Base-by-base conservation (phyloP, 2,113 vertebrate species). In the Falcunculus frontatus region DNA sequence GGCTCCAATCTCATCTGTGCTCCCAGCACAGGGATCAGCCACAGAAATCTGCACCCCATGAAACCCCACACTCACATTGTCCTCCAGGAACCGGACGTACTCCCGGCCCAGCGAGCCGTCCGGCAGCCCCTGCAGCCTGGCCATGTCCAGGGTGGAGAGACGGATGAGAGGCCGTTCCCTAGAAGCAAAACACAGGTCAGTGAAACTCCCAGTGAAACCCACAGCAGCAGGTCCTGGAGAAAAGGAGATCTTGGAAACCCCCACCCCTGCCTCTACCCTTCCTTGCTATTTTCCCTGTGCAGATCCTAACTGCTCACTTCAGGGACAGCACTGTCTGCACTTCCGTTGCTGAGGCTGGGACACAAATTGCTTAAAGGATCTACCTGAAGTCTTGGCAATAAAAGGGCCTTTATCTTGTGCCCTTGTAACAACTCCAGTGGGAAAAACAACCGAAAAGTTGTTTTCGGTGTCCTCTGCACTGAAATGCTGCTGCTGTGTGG, bases 101-200 rank as follows among this genome's bases (percentile, higher is more conserved):
- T 99, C 99, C 12, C 98, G 97, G 49, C 99, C 99, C 33, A 99
- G 97, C 0, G 99, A 97, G 60, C 98, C 99, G 0, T 98, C 98
- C 0, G 99, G 99, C 95, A 99, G 96, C 7, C 91, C 97, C 27
- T 56, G 97, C 97, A 99, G 98, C 69, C 81, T 85, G 41, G 32
- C 68, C 81, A 99, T 52, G 88, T 99, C 98, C 8, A 99, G 97
- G 0, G 99, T 99, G n/a, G 99, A 98, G 23, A 99, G 96, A 1
- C 98, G 97, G 91, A 99, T 99, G 49, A 98, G 97, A 44, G 99
- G 99, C 39, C 99, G 98, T 62, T 99, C 99, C 92, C 99, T 99
- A 96, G 46, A 90, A 87, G 16, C 11, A 9, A 84, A 87, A 57
- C 37, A 23, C 39, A 76, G 39, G 4, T 32, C 44, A 70, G 7